Evolutionary conservation across 1,140 invertebrate genomes (phyloP).

Genomic region (Drosophila punjabiensis): DNA sequence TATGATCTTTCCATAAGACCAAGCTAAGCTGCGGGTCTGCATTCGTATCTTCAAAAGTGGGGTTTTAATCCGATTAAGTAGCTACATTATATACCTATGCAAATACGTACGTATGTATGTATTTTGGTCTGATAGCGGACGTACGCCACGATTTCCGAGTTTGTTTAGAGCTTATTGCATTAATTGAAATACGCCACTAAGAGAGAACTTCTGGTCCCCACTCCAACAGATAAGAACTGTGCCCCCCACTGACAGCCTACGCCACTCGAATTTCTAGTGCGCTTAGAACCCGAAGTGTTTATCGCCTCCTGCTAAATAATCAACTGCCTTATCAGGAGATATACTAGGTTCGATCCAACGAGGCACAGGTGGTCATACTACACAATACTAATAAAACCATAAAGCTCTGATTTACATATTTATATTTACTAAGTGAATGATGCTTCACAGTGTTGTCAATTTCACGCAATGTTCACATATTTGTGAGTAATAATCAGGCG

Average conservation of each 20-base stretch:
- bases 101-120: background rate
- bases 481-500: background rate
- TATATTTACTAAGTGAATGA: slow-evolving; percentile 6
- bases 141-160: no score
- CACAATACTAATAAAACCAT: slow-evolving; percentile 6
- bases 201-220: slow-evolving; percentile 8
- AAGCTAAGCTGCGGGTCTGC: background rate
- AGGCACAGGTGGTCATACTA: background rate
- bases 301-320: slow-evolving; percentile 23
- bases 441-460: background rate
- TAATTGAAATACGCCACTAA: background rate
- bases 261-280: slow-evolving; percentile 2
- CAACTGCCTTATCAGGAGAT: slow-evolving; percentile 7
- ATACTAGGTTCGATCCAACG: background rate
- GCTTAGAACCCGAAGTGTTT: slow-evolving; percentile 2
- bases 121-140: background rate
- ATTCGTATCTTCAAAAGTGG: background rate
- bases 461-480: slow-evolving; percentile 1
- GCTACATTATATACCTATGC: background rate
- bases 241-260: slow-evolving; percentile 32
- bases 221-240: slow-evolving; percentile 28
- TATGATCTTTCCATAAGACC: background rate
- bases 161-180: background rate
- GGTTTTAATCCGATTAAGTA: background rate
- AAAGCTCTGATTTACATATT: background rate